A percentile compares a stretch with the other conserved stretches of the same genome.
phyloP scores from a whole-genome alignment of 2,113 vertebrate species.

The Labrus mixtus region DNA sequence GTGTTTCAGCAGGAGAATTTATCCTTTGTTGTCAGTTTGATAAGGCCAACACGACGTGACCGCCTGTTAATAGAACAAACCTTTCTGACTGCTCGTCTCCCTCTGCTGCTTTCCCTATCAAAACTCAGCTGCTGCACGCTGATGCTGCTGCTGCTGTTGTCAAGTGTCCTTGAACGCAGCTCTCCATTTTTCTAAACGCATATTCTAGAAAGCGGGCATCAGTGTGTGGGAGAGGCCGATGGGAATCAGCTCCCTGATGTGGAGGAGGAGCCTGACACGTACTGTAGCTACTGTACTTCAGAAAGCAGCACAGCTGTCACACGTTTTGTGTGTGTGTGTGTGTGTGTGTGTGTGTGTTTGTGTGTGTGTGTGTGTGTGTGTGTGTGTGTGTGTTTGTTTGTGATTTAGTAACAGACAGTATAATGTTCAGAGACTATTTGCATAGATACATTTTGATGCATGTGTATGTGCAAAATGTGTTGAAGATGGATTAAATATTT shows the following conservation, averaged over 20 bases:
- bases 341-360: too few species aligned
- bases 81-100: constrained; percentile 1
- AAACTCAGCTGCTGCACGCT: constrained; percentile 11
- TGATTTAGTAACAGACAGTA: neutral
- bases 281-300: constrained; percentile 27
- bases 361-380: neutral
- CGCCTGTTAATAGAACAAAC: constrained; percentile 31
- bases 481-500: neutral
- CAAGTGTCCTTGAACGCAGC: constrained; percentile 55
- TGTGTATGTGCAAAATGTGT: neutral
- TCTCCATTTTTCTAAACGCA: constrained; percentile 39
- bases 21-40: constrained; percentile 34
- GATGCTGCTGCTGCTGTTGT: constrained; percentile 22
- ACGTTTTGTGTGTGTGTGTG: too few species aligned
- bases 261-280: constrained; percentile 29
- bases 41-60: constrained; percentile 11
- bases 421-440: neutral
- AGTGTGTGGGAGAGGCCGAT: constrained; percentile 54
- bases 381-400: neutral
- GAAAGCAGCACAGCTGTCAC: constrained; percentile 18
- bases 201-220: constrained; percentile 48
- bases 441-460: neutral
- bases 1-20: constrained; percentile 30
- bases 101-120: constrained; percentile 17
- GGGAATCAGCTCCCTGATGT: constrained; percentile 40